These are phyloP conservation scores for Motacilla alba DNA, from an alignment of 2,113 vertebrate genomes.

Conservation along the genomic window DNA sequence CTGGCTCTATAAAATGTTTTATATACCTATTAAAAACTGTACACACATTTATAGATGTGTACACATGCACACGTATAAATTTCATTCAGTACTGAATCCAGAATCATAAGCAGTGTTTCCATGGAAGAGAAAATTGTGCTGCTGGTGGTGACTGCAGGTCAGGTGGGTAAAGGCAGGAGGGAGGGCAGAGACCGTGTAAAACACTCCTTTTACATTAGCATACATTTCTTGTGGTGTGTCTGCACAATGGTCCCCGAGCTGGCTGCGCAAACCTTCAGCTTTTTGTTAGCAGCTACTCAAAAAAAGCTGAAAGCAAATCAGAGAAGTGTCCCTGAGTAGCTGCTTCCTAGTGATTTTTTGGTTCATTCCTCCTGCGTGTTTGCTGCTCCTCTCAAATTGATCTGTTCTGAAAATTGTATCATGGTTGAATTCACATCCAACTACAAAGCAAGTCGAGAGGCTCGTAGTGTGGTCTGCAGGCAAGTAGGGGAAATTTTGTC, in stretches of 20 bases:
- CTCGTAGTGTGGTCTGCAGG: neutral
- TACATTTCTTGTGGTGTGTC: neutral
- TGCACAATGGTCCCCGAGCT: neutral
- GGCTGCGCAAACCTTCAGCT: neutral
- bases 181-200: neutral
- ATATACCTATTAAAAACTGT: neutral
- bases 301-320: neutral
- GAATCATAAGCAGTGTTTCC: neutral
- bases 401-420: constrained; percentile 50
- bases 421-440: constrained; percentile 47
- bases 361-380: neutral
- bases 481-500: constrained; percentile 45
- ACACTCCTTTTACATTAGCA: neutral
- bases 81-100: neutral
- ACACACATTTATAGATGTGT: neutral
- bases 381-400: constrained; percentile 10
- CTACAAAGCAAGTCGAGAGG: constrained; percentile 7
- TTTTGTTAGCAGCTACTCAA: neutral
- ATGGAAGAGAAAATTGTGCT: neutral
- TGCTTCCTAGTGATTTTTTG: neutral
- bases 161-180: neutral
- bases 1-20: neutral
- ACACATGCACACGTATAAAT: neutral
- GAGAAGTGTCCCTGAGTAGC: neutral
- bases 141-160: neutral